phyloP scores from a whole-genome alignment of 2,797 vertebrate species.

The Coregonus ussuriensis region DNA sequence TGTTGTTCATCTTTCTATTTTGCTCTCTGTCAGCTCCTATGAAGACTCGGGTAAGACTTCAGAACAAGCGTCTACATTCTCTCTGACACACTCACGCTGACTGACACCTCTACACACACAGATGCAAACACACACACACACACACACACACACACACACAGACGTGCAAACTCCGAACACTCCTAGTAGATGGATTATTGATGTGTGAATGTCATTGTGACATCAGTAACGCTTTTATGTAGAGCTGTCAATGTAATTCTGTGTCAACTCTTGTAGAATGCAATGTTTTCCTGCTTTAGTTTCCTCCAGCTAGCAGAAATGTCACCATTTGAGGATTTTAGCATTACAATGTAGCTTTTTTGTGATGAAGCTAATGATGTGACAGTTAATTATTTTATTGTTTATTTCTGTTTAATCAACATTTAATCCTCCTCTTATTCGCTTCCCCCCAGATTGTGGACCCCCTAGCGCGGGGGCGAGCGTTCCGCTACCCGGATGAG shows the following conservation, averaged over 20 bases:
- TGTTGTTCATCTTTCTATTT: neutral
- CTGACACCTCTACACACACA: neutral
- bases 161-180: neutral
- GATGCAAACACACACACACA: no score
- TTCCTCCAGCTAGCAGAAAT: no score
- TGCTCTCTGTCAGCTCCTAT: conserved; percentile 4
- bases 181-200: neutral
- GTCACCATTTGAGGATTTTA: no score
- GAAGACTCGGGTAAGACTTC: conserved; percentile 11
- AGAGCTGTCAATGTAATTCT: neutral
- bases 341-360: no score
- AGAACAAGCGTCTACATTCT: neutral
- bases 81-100: neutral
- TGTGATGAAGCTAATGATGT: no score
- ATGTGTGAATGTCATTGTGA: neutral
- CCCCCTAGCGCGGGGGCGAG: conserved; percentile 88
- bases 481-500: conserved; percentile 88
- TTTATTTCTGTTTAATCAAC: neutral
- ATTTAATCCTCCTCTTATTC: no score
- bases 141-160: neutral
- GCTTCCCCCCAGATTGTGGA: conserved; percentile 84
- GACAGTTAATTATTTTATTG: no score
- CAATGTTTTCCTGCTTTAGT: neutral
- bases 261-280: neutral
- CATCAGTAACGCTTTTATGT: neutral